phyloP scores from a whole-genome alignment of 2,888 invertebrate genomes.

The Drosophila fungiperda region DNA sequence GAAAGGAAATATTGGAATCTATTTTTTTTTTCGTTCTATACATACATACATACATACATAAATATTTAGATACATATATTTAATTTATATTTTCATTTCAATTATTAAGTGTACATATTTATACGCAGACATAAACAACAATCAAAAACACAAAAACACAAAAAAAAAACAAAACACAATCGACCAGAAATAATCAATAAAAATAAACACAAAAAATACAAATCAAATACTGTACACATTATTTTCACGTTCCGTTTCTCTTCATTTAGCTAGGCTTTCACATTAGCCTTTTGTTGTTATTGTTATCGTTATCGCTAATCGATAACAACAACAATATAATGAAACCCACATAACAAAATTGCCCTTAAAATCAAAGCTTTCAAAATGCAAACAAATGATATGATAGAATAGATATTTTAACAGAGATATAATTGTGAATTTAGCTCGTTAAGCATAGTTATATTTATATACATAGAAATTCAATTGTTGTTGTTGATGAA shows the following conservation, averaged over 20 bases:
- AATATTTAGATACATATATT: slow-evolving; percentile 12
- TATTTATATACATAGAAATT: slow-evolving; percentile 59
- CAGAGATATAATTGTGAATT: slow-evolving; percentile 64
- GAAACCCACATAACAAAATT: slow-evolving; percentile 22
- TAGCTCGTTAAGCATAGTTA: slow-evolving; percentile 68
- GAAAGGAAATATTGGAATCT: slow-evolving; percentile 6
- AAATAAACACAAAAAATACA: slow-evolving; percentile 13
- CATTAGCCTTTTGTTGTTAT: slow-evolving; percentile 1
- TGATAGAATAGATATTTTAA: slow-evolving; percentile 32
- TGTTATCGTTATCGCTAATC: slow-evolving; percentile 25
- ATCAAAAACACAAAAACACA: slow-evolving; percentile 13
- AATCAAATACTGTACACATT: slow-evolving; percentile 14
- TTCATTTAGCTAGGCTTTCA: neutral
- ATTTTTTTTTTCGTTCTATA: slow-evolving; percentile 11
- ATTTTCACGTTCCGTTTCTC: slow-evolving; percentile 17
- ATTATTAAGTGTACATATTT: slow-evolving; percentile 51
- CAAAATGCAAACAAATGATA: slow-evolving; percentile 41
- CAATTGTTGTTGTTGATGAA: slow-evolving; percentile 75
- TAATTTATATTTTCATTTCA: slow-evolving; percentile 48
- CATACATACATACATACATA: slow-evolving; percentile 7
- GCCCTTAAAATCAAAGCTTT: slow-evolving; percentile 68
- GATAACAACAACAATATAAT: slow-evolving; percentile 30
- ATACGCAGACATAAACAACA: slow-evolving; percentile 25
- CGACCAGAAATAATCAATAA: slow-evolving; percentile 34
- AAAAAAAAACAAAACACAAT: slow-evolving; percentile 11